These are phyloP conservation scores for Euura lappo DNA, from an alignment of 1,140 invertebrate species.

Conservation along the genomic window DNA sequence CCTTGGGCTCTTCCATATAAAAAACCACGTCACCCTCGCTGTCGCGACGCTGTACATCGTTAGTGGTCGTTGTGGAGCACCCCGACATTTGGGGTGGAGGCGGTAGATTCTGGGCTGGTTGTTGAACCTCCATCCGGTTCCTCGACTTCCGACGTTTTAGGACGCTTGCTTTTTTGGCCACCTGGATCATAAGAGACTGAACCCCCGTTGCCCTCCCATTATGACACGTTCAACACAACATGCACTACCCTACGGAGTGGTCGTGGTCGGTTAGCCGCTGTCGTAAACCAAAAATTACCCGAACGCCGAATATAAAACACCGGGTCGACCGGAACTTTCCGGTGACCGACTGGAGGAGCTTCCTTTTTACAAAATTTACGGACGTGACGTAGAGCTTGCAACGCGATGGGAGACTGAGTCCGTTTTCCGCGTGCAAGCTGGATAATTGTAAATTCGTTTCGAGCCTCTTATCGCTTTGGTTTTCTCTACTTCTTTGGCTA, in stretches of 20 bases:
- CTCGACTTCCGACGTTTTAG: constrained; percentile 73
- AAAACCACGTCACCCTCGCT: constrained; percentile 74
- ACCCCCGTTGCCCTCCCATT: constrained; percentile 60
- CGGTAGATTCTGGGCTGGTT: constrained; percentile 32
- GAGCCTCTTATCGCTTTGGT: neutral
- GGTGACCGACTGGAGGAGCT: no score
- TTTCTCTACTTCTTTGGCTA: neutral
- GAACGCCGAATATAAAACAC: no score
- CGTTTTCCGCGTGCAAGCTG: neutral
- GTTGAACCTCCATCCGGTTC: constrained; percentile 68
- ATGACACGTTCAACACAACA: constrained; percentile 56
- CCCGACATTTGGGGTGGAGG: constrained; percentile 41
- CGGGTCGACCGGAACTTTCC: no score
- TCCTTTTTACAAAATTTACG: no score
- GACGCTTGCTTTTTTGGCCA: constrained; percentile 76
- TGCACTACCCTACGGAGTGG: constrained; percentile 45
- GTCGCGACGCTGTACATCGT: constrained; percentile 56
- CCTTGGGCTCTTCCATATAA: constrained; percentile 73
- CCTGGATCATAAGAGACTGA: constrained; percentile 74
- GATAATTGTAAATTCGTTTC: constrained; percentile 9
- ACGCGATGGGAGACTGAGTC: constrained; percentile 1
- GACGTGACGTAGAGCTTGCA: neutral
- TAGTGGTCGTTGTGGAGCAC: constrained; percentile 26
- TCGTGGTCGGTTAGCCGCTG: neutral
- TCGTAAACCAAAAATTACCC: neutral